These are phyloP conservation scores for Troides aeacus DNA, from an alignment of 2,888 invertebrate genomes.

Conservation along the genomic window DNA sequence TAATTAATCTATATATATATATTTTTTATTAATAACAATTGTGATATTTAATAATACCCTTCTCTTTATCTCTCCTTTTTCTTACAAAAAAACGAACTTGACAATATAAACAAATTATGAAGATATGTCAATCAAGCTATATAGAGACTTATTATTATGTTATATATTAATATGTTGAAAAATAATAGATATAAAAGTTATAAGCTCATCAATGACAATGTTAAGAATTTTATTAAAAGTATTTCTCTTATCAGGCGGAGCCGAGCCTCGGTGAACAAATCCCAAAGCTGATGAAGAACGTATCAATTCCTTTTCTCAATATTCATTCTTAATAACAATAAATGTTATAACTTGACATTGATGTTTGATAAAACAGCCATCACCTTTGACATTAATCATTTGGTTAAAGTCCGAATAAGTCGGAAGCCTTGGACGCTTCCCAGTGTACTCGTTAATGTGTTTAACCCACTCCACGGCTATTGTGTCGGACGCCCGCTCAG, in stretches of 20 bases:
- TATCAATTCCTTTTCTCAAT: not conserved
- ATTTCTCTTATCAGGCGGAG: not conserved
- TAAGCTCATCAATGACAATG: no score
- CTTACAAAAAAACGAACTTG: no score
- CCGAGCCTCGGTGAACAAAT: not conserved
- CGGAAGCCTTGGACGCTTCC: not conserved
- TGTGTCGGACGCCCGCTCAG: not conserved
- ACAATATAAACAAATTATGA: no score
- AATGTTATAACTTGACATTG: not conserved
- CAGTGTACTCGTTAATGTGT: not conserved
- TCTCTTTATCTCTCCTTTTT: no score
- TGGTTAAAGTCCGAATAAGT: not conserved
- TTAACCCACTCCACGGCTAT: not conserved
- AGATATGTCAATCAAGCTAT: no score
- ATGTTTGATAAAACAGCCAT: not conserved
- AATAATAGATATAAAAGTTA: no score
- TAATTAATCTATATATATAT: no score
- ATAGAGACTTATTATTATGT: no score
- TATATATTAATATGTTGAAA: no score
- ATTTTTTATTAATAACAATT: no score
- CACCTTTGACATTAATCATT: slow-evolving; percentile 3
- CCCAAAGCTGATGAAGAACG: not conserved
- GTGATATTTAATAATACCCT: no score
- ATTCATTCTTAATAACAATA: not conserved
- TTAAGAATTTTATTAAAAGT: no score